phyloP scores from a whole-genome alignment of 2,888 invertebrate species.

The Harpalus rufipes region DNA sequence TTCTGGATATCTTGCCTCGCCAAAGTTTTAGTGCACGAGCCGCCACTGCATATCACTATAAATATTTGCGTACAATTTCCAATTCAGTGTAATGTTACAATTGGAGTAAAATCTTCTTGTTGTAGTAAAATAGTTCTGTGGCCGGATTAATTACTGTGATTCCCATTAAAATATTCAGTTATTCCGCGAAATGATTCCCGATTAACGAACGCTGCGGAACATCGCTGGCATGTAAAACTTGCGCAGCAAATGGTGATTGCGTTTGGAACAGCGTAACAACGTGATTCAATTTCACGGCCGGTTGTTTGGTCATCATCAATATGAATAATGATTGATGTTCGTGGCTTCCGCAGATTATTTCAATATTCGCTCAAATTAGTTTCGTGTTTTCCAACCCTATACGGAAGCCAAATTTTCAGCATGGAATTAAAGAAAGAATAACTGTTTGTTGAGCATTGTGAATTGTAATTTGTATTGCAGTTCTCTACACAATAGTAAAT shows the following conservation, averaged over 20 bases:
- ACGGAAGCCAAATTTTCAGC: not conserved
- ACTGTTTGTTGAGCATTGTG: not conserved
- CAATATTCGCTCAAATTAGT: constrained; percentile 56
- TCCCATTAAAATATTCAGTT: no score
- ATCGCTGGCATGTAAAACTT: constrained; percentile 20
- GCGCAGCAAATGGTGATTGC: constrained; percentile 37
- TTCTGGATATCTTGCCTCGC: no score
- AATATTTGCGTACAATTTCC: no score
- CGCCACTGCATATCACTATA: no score
- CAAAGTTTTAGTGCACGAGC: no score
- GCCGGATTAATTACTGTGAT: no score
- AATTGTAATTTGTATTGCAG: no score
- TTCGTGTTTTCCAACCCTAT: constrained; percentile 18
- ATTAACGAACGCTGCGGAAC: not conserved
- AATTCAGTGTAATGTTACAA: no score
- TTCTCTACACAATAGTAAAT: no score
- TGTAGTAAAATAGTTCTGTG: no score
- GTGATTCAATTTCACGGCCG: constrained; percentile 50
- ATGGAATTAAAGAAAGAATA: not conserved
- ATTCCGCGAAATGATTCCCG: no score
- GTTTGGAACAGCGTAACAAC: constrained; percentile 35
- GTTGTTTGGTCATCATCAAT: constrained; percentile 58
- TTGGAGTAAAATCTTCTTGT: no score
- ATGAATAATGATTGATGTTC: constrained; percentile 63
- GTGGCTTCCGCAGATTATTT: constrained; percentile 55